These are phyloP conservation scores for Phycodurus eques DNA, from an alignment of 2,113 vertebrate genomes.

Conservation along the genomic window DNA sequence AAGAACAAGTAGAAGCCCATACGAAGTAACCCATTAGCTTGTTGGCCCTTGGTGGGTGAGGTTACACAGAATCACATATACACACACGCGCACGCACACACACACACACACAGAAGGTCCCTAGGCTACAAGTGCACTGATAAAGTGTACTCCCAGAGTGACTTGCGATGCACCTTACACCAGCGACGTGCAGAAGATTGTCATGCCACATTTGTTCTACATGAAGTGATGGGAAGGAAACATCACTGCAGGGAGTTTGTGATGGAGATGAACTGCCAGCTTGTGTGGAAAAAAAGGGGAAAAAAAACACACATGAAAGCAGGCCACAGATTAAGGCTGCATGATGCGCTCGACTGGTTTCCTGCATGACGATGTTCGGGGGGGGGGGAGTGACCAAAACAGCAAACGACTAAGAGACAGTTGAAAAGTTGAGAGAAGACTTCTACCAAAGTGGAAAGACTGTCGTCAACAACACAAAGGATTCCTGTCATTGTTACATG, in stretches of 20 bases:
- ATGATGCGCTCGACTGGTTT: slow-evolving; percentile 18
- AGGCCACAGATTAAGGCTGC: slow-evolving; percentile 19
- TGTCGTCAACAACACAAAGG: not conserved
- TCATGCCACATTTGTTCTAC: slow-evolving; percentile 61
- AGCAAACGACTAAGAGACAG: not conserved
- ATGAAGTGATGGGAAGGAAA: slow-evolving; percentile 51
- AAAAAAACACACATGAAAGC: slow-evolving; percentile 31
- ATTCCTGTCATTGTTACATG: not conserved
- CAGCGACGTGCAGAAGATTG: slow-evolving; percentile 50
- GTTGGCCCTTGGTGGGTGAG: slow-evolving; percentile 9
- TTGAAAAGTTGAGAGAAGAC: not conserved
- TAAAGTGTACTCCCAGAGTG: slow-evolving; percentile 39
- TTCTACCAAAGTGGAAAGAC: not conserved
- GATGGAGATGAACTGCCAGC: slow-evolving; percentile 48
- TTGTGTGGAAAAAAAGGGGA: slow-evolving; percentile 23
- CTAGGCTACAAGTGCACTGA: slow-evolving; percentile 35
- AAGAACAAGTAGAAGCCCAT: not conserved
- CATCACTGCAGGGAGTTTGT: slow-evolving; percentile 51
- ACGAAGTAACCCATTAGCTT: slow-evolving; percentile 11
- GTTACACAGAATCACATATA: slow-evolving; percentile 7
- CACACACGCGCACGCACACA: slow-evolving; percentile 8
- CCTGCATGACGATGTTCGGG: slow-evolving; percentile 13
- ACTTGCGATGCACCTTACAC: slow-evolving; percentile 42
- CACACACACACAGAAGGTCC: slow-evolving; percentile 26
- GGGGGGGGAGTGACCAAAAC: slow-evolving; percentile 3